Evolutionary conservation across 2,888 invertebrate genomes (phyloP), one percentile per base, ranked within the genome.

Genomic region (Subacronicta megacephala): DNA sequence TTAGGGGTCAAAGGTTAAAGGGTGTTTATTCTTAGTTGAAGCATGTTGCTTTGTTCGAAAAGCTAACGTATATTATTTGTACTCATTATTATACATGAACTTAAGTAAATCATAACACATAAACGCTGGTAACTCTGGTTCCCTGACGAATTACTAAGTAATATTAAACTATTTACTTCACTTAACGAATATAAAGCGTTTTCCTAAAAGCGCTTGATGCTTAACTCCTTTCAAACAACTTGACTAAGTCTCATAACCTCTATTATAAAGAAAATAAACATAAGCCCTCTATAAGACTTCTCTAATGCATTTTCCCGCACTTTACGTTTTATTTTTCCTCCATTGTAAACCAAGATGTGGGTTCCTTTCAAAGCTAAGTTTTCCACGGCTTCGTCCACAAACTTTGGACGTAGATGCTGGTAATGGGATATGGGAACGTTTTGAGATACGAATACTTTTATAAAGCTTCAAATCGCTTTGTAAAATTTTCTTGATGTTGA

Each of bases 311-410:
- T 63, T 17, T 7, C 7, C 18, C 29, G 38, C 36, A 29, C 26
- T 37, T 29, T 13, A 15, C 0, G 3, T 50, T 58, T 35, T 51
- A 46, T 60, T 43, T 65, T 45, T 10, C 26, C 12, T 26, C 26
- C 18, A 31, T 46, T 51, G 16, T 38, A 46, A 51, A 20, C 15
- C n/a, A 23, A 18, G 36, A n/a, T 18, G 20, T 20, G 38, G 12
- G 38, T 17, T 43, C 56, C 49, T 66, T 43, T 43, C 46, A 46
- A 23, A 33, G 38, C 18, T 16, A 67, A 44, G 43, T 44, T 52
- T n/a, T 47, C 16, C 47, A 40, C 20, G 51, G 46, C 38, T 61
- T 63, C 43, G 42, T 35, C 38, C 38, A 35, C 20, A 44, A 40
- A 63, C 61, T 16, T 63, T 64, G 17, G 16, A 31, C 16, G 38